A percentile compares a stretch with the other conserved stretches of the same genome.
Evolutionary conservation across 1,140 invertebrate species (phyloP).

Genomic region (Leptinotarsa defecta): DNA sequence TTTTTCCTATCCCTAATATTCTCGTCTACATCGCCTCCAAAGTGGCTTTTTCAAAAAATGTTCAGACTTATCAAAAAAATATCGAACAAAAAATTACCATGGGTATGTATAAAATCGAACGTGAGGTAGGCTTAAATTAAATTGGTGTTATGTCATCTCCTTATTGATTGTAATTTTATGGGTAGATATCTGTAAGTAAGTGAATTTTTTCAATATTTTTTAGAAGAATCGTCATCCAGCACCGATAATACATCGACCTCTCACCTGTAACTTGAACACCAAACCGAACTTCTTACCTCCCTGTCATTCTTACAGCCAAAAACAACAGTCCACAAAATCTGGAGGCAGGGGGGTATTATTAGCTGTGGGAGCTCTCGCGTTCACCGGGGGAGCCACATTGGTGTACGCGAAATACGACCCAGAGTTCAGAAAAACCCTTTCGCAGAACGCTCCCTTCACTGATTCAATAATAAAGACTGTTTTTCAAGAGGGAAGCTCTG

Average conservation of each 20-base stretch:
- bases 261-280: neutral
- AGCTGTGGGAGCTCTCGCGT: conserved; percentile 55
- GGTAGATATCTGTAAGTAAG: neutral
- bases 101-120: conserved; percentile 30
- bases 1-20: conserved; percentile 28
- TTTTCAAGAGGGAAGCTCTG: conserved; percentile 69
- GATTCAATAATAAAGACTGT: conserved; percentile 69
- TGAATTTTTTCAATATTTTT: conserved; percentile 17
- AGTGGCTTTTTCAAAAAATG: conserved; percentile 38
- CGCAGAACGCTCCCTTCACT: conserved; percentile 69
- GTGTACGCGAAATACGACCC: conserved; percentile 72
- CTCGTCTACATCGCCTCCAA: conserved; percentile 26
- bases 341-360: conserved; percentile 21
- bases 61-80: conserved; percentile 24
- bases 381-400: conserved; percentile 63
- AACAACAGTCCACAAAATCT: neutral
- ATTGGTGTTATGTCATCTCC: neutral
- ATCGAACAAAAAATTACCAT: conserved; percentile 22
- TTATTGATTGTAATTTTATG: conserved; percentile 5
- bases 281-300: neutral
- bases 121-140: neutral
- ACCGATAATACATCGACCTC: conserved; percentile 7
- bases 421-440: conserved; percentile 68
- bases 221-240: neutral
- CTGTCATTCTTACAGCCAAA: conserved; percentile 10